Percentiles rank a stretch among this genome's conserved stretches.
phyloP scores from a whole-genome alignment of 1,140 invertebrate genomes.

The Zaprionus kolodkinae region DNA sequence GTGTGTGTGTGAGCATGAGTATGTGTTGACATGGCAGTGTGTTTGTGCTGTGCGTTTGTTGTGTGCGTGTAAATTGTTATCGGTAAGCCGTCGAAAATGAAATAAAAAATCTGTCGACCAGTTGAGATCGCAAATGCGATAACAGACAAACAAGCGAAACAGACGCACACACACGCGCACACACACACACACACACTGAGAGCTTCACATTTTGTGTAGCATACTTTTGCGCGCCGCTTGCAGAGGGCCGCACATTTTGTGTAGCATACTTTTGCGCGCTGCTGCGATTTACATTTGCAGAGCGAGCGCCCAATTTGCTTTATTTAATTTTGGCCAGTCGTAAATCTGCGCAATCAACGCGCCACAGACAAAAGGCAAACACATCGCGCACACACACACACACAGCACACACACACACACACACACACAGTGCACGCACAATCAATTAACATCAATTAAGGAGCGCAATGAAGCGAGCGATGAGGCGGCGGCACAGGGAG shows the following conservation, averaged over 20 bases:
- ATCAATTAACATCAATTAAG: slow-evolving; percentile 78
- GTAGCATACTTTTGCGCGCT: slow-evolving; percentile 37
- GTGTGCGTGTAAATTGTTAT: slow-evolving; percentile 51
- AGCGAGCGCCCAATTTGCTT: slow-evolving; percentile 52
- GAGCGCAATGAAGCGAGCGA: slow-evolving; percentile 52
- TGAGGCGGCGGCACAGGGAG: neutral
- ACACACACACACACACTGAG: slow-evolving; percentile 23
- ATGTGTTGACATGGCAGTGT: slow-evolving; percentile 19
- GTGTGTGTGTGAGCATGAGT: slow-evolving; percentile 1
- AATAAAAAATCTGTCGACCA: slow-evolving; percentile 73
- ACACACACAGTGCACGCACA: slow-evolving; percentile 26
- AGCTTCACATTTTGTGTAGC: slow-evolving; percentile 29
- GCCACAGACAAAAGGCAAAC: slow-evolving; percentile 42
- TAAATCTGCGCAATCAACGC: slow-evolving; percentile 66
- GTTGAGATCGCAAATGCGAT: slow-evolving; percentile 60
- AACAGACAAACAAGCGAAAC: slow-evolving; percentile 32
- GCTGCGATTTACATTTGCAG: slow-evolving; percentile 21
- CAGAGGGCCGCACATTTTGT: slow-evolving; percentile 27
- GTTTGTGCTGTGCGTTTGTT: slow-evolving; percentile 19
- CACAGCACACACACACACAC: neutral
- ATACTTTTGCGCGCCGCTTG: slow-evolving; percentile 33
- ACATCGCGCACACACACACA: slow-evolving; percentile 24
- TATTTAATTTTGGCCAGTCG: slow-evolving; percentile 76
- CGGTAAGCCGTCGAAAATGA: slow-evolving; percentile 56
- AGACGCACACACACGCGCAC: slow-evolving; percentile 26